Conservation (phyloP, 2,888 invertebrate species). For the Meandrusa payeni region DNA sequence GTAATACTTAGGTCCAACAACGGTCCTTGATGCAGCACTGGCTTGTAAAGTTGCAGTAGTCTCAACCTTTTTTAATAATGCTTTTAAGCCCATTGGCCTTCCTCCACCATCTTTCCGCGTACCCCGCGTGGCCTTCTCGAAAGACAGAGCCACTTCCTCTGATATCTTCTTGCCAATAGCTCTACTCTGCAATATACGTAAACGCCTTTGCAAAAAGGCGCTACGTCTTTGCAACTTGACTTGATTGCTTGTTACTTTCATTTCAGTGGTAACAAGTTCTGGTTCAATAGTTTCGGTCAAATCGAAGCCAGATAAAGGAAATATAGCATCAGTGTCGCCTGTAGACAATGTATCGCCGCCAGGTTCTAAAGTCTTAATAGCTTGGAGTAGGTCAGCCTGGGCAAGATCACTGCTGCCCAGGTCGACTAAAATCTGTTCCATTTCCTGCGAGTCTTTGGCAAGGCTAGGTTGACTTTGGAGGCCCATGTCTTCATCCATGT, state of each 20-base stretch:
- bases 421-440: constrained; percentile 85
- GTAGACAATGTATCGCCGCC: constrained; percentile 63
- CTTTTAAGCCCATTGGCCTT: constrained; percentile 65
- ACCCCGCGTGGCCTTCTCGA: constrained; percentile 87
- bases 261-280: constrained; percentile 74
- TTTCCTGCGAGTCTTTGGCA: constrained; percentile 81
- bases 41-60: constrained; percentile 68
- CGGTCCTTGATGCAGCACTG: constrained; percentile 58
- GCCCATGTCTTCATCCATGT: constrained; percentile 82
- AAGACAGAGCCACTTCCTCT: constrained; percentile 84
- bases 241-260: constrained; percentile 78
- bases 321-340: constrained; percentile 73
- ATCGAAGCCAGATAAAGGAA: constrained; percentile 66
- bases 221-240: constrained; percentile 84
- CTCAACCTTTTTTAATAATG: constrained; percentile 66
- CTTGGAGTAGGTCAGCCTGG: constrained; percentile 86
- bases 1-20: constrained; percentile 63
- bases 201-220: constrained; percentile 86
- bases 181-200: constrained; percentile 88
- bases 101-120: constrained; percentile 81
- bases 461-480: constrained; percentile 79
- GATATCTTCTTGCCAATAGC: constrained; percentile 88
- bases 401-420: constrained; percentile 80
- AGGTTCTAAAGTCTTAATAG: constrained; percentile 87
- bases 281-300: constrained; percentile 75